phyloP scores from a whole-genome alignment of 2,888 invertebrate genomes.

The Catocala fraxini region DNA sequence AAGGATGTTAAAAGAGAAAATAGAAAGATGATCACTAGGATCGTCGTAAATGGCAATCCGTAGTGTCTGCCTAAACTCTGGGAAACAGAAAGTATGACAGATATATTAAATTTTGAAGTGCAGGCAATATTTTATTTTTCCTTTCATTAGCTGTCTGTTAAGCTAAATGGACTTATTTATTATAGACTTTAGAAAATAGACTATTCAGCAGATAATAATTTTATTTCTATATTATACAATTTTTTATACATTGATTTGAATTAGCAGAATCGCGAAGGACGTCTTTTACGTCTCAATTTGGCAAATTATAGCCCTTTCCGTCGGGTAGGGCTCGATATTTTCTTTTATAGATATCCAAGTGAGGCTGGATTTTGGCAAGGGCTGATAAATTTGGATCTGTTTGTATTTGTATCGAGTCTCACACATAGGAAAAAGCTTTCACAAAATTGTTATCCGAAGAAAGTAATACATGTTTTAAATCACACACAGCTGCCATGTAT shows the following conservation, averaged over 20 bases:
- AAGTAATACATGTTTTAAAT: conserved; percentile 12
- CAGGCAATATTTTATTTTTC: too few relatives aligned
- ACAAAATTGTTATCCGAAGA: conserved; percentile 13
- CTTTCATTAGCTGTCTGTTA: too few relatives aligned
- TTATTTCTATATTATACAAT: background rate
- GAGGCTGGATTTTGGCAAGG: conserved; percentile 17
- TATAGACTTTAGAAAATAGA: too few relatives aligned
- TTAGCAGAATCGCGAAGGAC: conserved; percentile 20
- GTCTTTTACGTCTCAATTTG: conserved; percentile 44
- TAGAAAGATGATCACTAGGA: too few relatives aligned
- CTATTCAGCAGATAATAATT: too few relatives aligned
- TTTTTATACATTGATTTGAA: conserved; percentile 7
- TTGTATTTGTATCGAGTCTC: conserved; percentile 18
- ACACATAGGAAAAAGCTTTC: conserved; percentile 8
- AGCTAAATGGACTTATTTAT: too few relatives aligned
- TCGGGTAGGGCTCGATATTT: conserved; percentile 28
- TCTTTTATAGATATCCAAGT: conserved; percentile 32
- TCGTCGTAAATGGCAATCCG: too few relatives aligned
- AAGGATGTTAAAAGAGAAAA: too few relatives aligned
- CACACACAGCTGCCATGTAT: too few relatives aligned
- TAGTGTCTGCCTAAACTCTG: too few relatives aligned
- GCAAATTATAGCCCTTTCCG: conserved; percentile 43
- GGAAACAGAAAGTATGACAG: too few relatives aligned
- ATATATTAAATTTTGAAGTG: too few relatives aligned
- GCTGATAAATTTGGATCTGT: conserved; percentile 20